Evolutionary conservation across 1,140 invertebrate genomes (phyloP).

Genomic region (Solenopsis invicta): DNA sequence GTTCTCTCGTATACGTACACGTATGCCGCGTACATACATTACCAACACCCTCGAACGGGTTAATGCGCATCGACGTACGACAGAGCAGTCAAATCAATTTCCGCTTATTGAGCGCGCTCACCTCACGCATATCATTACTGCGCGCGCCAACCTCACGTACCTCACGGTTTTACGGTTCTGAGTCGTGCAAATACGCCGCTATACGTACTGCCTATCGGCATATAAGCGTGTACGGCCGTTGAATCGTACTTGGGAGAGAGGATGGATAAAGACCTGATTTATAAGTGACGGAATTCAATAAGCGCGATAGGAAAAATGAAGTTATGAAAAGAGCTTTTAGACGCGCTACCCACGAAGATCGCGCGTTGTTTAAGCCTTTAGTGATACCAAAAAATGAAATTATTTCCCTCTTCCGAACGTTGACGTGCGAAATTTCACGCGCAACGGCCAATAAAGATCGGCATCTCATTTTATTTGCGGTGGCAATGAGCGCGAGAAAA

Average conservation of each 20-base stretch:
- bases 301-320: not conserved
- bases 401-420: not conserved
- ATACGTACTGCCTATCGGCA: conserved; percentile 4
- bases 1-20: conserved; percentile 13
- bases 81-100: conserved; percentile 69
- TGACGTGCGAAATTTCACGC: not conserved
- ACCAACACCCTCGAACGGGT: conserved; percentile 31
- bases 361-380: not conserved
- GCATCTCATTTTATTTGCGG: not conserved
- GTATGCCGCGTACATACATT: not conserved
- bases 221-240: conserved; percentile 5
- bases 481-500: conserved; percentile 5
- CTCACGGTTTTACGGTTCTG: conserved; percentile 64
- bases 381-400: not conserved
- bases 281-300: conserved; percentile 13
- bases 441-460: not conserved
- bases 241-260: not conserved
- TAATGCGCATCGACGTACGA: conserved; percentile 61
- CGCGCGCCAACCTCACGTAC: conserved; percentile 55
- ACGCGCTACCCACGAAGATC: not conserved
- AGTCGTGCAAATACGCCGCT: conserved; percentile 50
- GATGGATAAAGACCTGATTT: conserved; percentile 36
- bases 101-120: conserved; percentile 61
- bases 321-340: not conserved
- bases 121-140: conserved; percentile 71